Base-by-base conservation (phyloP, 2,797 vertebrate genomes). In the Lepidocolaptes lacrymiger region DNA sequence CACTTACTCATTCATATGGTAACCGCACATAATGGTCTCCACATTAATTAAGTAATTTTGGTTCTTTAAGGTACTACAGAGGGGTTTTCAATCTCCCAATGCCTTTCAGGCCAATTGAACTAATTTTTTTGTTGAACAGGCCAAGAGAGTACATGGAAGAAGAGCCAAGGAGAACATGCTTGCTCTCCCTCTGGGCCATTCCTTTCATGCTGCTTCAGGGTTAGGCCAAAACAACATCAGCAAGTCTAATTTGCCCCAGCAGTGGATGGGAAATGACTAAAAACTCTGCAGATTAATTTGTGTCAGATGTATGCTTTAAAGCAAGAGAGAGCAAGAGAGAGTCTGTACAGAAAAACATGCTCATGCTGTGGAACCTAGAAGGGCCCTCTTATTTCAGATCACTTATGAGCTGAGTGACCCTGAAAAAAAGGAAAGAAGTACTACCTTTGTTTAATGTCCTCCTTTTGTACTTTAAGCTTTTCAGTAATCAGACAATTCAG, bases 1-100 rank as follows among this genome's bases (percentile, higher is more conserved):
- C 97, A 97, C 97, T 96, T 96, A 87, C 91, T 98, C 96, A 98
- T 99, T 99, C 98, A 98, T 98, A 99, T 98, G 98, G 97, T 98
- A 98, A 99, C 97, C 89, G 28, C 85, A 95, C 97, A 97, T 98
- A 98, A 98, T 98, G 97, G 97, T 97, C 98, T 98, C 97, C 98
- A 98, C 98, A 98, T 98, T 98, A 96, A 95, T 97, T 97, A 97
- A 97, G 94, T 97, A 95, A 96, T 97, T 97, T 96, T 83, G 64
- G 59, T 96, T 92, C 95, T 94, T 93, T 96, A 95, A 89, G 88
- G 85, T 94, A 94, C 86, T 96, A 93, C 91, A 93, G 90, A 95
- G 78, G 54, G 93, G 68, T 88, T 97, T 96, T 97, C 89, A 93
- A 88, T 93, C 84, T 94, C 80, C 41, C 73, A 82, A 71, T 91